Conservation (phyloP, 2,888 invertebrate genomes). For the Dendrolimus houi region DNA sequence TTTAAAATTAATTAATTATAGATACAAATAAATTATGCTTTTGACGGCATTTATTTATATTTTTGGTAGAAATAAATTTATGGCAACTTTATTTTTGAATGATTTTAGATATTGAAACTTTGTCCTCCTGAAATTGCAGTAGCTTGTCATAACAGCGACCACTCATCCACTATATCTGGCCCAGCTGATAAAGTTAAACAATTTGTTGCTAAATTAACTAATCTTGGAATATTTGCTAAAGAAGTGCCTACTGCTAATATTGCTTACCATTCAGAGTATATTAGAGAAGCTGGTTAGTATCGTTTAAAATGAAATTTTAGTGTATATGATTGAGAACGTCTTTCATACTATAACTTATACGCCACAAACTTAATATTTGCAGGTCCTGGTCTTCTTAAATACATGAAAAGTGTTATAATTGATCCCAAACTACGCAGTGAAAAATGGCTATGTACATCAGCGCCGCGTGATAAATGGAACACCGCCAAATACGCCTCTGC, state of each 20-base stretch:
- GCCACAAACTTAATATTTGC: not conserved
- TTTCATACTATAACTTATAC: too few species aligned
- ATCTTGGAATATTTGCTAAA: slow-evolving; percentile 28
- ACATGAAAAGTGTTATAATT: not conserved
- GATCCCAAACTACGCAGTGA: not conserved
- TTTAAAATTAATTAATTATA: not conserved
- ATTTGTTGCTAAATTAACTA: slow-evolving; percentile 59
- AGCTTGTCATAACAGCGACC: slow-evolving; percentile 85
- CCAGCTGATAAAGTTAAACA: slow-evolving; percentile 75
- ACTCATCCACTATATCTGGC: slow-evolving; percentile 86
- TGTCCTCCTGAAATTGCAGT: slow-evolving; percentile 79
- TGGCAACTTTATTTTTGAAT: not conserved
- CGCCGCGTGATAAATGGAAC: slow-evolving; percentile 81
- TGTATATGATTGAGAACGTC: not conserved
- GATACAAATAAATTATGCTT: not conserved
- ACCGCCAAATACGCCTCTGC: slow-evolving; percentile 78
- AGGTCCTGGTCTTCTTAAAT: slow-evolving; percentile 75
- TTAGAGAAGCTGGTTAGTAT: slow-evolving; percentile 72
- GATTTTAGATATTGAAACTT: slow-evolving; percentile 19
- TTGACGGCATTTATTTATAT: not conserved
- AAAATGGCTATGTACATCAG: slow-evolving; percentile 90
- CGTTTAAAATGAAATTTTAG: not conserved
- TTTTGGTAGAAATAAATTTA: not conserved
- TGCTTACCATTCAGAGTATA: slow-evolving; percentile 89
- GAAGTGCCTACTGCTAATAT: slow-evolving; percentile 80